These are phyloP conservation scores for Euwallacea fornicatus DNA, from an alignment of 1,140 invertebrate genomes.

Conservation along the genomic window DNA sequence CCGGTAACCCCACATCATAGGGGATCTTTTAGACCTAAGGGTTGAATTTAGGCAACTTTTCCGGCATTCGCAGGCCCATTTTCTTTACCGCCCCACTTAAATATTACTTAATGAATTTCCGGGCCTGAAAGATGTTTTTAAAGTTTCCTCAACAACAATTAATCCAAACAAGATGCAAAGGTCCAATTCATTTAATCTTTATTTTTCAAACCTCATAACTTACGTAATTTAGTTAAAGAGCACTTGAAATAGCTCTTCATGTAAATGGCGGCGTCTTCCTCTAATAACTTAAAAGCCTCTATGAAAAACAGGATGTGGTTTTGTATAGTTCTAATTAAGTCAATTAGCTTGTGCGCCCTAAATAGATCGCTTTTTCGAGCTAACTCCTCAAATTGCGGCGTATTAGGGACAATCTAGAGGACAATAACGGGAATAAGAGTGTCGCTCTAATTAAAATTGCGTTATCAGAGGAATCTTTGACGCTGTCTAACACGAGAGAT, in stretches of 20 bases:
- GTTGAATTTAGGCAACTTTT: too few species aligned
- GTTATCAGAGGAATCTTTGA: not conserved
- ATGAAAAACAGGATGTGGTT: slow-evolving; percentile 13
- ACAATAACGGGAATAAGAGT: not conserved
- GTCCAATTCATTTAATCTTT: not conserved
- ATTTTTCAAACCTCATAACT: slow-evolving; percentile 13
- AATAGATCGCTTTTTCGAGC: not conserved
- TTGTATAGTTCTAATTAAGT: slow-evolving; percentile 24
- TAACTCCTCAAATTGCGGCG: not conserved
- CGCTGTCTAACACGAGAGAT: not conserved
- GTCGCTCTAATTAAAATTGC: not conserved
- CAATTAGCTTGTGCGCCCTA: slow-evolving; percentile 12
- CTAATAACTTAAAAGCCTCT: slow-evolving; percentile 26
- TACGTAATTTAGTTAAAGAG: slow-evolving; percentile 23
- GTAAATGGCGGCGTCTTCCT: slow-evolving; percentile 22
- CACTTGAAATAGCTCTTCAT: slow-evolving; percentile 16
- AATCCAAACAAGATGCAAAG: slow-evolving; percentile 1
- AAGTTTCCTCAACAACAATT: not conserved
- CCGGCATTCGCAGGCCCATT: too few species aligned
- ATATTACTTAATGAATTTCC: too few species aligned
- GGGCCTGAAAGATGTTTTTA: not conserved
- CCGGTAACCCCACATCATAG: too few species aligned
- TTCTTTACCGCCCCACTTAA: too few species aligned
- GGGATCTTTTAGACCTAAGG: too few species aligned
- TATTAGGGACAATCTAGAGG: not conserved